A percentile compares a stretch with the other conserved stretches of the same genome.
phyloP scores from a whole-genome alignment of 2,888 invertebrate genomes.

The Melitaea athalia region DNA sequence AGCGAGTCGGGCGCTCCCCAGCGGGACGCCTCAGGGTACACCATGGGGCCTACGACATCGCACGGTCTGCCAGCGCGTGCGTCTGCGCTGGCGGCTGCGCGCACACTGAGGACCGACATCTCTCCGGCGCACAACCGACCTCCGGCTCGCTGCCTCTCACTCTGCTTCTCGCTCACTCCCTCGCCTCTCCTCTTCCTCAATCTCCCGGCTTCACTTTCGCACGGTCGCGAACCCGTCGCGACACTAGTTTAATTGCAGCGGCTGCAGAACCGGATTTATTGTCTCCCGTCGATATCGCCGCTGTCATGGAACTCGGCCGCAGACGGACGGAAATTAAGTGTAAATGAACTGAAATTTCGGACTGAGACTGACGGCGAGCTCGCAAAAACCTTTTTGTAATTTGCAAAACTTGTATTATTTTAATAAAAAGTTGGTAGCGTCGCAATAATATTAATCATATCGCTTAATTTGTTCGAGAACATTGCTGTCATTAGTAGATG shows the following conservation, averaged over 20 bases:
- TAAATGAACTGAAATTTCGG: conserved; percentile 37
- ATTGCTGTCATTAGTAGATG: not conserved
- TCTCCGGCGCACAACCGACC: conserved; percentile 27
- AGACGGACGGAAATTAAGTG: conserved; percentile 42
- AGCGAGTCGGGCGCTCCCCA: conserved; percentile 84
- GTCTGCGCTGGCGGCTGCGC: conserved; percentile 73
- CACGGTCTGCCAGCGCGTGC: conserved; percentile 56
- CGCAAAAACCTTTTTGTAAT: not conserved
- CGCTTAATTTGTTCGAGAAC: too few relatives aligned
- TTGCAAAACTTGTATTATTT: not conserved
- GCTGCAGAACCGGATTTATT: conserved; percentile 80
- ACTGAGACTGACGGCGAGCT: conserved; percentile 8
- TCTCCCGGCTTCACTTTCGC: conserved; percentile 74
- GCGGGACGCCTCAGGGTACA: conserved; percentile 84
- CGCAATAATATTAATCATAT: not conserved
- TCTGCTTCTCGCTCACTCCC: conserved; percentile 17
- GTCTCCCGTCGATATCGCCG: conserved; percentile 73
- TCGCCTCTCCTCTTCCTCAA: conserved; percentile 42
- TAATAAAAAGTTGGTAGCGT: not conserved
- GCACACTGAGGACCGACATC: conserved; percentile 57
- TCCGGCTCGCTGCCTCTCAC: conserved; percentile 6
- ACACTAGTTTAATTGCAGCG: conserved; percentile 80
- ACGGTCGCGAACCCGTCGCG: conserved; percentile 74
- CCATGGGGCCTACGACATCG: conserved; percentile 70
- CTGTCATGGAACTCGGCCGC: conserved; percentile 48